Conservation (phyloP, 2,113 vertebrate species). For the Spermophilus dauricus region DNA sequence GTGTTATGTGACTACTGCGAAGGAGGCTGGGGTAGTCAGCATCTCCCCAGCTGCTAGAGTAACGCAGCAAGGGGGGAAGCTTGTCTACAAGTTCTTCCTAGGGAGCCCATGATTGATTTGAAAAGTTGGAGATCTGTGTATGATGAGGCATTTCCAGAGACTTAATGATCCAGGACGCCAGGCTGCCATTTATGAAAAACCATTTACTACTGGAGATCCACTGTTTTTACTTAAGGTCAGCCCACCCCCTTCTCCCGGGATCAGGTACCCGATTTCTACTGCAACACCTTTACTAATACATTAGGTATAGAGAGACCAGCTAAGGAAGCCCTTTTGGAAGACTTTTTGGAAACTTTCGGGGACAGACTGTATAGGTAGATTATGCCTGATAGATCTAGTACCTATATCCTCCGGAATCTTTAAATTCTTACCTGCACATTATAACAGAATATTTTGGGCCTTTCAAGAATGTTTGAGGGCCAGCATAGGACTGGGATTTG, state of each 20-base stretch:
- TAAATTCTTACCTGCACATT: slow-evolving; percentile 8
- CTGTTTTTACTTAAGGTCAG: neutral
- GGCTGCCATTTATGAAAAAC: no score
- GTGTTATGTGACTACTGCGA: neutral
- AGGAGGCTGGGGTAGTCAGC: neutral
- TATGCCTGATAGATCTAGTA: neutral
- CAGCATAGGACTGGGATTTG: neutral
- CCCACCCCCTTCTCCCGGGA: neutral
- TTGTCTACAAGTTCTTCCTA: neutral
- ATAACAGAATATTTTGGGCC: neutral
- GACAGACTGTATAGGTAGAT: neutral
- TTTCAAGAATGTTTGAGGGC: neutral
- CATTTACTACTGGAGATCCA: neutral
- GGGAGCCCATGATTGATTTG: neutral
- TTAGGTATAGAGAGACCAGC: neutral
- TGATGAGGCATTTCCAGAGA: neutral
- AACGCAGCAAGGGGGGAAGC: no score
- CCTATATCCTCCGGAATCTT: neutral
- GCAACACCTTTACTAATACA: neutral
- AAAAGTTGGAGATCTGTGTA: neutral
- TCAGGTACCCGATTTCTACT: neutral
- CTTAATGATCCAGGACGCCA: neutral
- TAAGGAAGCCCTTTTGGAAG: neutral
- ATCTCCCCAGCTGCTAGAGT: neutral
- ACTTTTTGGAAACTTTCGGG: neutral